phyloP scores from a whole-genome alignment of 2,888 invertebrate species.

The Tiliacea aurago region DNA sequence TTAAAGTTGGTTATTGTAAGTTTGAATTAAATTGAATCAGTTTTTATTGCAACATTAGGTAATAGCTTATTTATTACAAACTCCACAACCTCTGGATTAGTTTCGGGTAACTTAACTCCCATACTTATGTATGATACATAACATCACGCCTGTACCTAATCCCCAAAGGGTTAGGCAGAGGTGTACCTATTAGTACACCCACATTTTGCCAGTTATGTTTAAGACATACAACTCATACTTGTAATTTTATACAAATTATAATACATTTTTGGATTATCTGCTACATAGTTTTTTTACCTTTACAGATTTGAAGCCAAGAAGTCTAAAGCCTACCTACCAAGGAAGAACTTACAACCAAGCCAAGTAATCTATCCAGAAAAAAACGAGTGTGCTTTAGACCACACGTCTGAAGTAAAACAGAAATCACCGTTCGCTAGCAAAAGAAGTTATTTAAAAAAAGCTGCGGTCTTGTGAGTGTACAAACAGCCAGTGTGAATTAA shows the following conservation, averaged over 20 bases:
- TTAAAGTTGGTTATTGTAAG: neutral
- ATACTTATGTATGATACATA: too few relatives aligned
- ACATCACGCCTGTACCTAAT: too few relatives aligned
- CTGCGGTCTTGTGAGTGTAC: too few relatives aligned
- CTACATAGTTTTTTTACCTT: neutral
- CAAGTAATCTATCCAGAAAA: neutral
- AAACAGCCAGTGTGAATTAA: too few relatives aligned
- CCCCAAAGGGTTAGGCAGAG: too few relatives aligned
- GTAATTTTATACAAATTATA: neutral
- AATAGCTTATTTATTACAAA: neutral
- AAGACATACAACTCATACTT: too few relatives aligned
- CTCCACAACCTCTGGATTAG: neutral
- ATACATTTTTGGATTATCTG: neutral
- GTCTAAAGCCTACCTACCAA: neutral
- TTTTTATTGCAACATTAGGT: neutral
- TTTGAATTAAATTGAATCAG: neutral
- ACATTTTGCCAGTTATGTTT: too few relatives aligned
- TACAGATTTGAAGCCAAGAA: neutral
- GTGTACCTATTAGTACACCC: too few relatives aligned
- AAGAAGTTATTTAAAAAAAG: too few relatives aligned
- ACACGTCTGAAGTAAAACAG: too few relatives aligned
- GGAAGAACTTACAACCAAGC: neutral
- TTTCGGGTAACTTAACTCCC: neutral
- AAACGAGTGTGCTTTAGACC: too few relatives aligned
- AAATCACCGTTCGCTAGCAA: too few relatives aligned